Percentiles rank a stretch among this genome's conserved stretches.
These are phyloP conservation scores for Poliocrania exsul DNA, from an alignment of 2,797 vertebrate genomes.

Conservation along the genomic window DNA sequence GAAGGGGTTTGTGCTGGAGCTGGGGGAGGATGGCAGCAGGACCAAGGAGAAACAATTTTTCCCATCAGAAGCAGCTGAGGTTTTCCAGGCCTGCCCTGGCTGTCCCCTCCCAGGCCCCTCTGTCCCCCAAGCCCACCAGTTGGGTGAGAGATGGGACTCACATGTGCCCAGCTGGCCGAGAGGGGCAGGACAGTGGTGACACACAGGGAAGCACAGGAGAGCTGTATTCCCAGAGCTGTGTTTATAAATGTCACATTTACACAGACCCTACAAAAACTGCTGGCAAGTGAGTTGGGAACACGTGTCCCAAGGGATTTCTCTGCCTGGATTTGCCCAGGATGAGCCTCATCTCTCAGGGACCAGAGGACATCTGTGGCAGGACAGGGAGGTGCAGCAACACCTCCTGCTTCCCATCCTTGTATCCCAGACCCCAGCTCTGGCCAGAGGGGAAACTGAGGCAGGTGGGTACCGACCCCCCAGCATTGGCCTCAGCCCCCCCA, in stretches of 20 bases:
- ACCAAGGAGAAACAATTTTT: background rate
- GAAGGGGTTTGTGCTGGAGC: background rate
- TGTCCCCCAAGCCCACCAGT: background rate
- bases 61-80: background rate
- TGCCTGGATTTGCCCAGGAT: background rate
- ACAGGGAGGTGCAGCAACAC: background rate
- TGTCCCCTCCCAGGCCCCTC: background rate
- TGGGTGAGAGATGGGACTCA: background rate
- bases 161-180: background rate
- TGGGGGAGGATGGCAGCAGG: fast-evolving
- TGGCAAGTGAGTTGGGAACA: background rate
- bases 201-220: background rate
- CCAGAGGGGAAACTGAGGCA: background rate
- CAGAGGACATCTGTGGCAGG: background rate
- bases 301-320: background rate
- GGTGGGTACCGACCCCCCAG: background rate
- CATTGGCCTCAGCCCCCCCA: fast-evolving
- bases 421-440: background rate
- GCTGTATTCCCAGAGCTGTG: fast-evolving
- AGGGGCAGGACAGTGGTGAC: background rate
- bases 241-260: background rate
- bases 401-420: background rate
- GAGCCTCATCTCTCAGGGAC: background rate
- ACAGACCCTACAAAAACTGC: background rate
- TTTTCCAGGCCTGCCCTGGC: background rate